Evolutionary conservation across 2,888 invertebrate genomes (phyloP), one percentile per base, ranked within the genome.

Genomic region (Tipula confusa): DNA sequence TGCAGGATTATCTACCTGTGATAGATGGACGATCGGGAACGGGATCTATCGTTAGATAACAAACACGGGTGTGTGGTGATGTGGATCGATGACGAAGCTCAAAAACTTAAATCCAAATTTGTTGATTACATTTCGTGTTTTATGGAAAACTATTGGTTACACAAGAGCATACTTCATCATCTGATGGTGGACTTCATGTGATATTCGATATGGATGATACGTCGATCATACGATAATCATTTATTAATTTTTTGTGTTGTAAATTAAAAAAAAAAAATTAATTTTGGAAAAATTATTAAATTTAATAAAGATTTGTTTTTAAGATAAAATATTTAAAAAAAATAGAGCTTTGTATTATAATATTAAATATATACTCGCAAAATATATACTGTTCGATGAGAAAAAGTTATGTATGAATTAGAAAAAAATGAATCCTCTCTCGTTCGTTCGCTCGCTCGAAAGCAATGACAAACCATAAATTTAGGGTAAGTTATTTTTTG

Each of bases 1-100:
- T 91, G 91, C 91, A 91, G 91, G 90, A 89, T 90, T 64, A 64
- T 64, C 64, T 64, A 64, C 64, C 64, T 64, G 64, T 64, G 64
- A 64, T 64, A 64, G 64, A 64, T 64, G 64, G 64, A 64, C 24
- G 64, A 24, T 64, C 24, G 64, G 64, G 64, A n/a, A 24, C 24
- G 64, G 64, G 24, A 64, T 64, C 24, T 64, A 64, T 64, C 64
- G 11, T 24, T 64, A 64, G 64, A 64, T 64, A 64, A 64, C 24
- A 24, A 15, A 48, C 24, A 64, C 64, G 43, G n/a, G 64, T 18
- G 64, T 18, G 64, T 90, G 90, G 36, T 82, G 87, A 83, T 83
- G 84, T 87, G 86, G 87, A 87, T 86, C 87, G 87, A 86, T 83
- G 80, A 84, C 24, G 84, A 84, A 83, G 83, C 83, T 84, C 83